These are phyloP conservation scores for Melanophora roralis DNA, from an alignment of 2,888 invertebrate species.

Conservation along the genomic window DNA sequence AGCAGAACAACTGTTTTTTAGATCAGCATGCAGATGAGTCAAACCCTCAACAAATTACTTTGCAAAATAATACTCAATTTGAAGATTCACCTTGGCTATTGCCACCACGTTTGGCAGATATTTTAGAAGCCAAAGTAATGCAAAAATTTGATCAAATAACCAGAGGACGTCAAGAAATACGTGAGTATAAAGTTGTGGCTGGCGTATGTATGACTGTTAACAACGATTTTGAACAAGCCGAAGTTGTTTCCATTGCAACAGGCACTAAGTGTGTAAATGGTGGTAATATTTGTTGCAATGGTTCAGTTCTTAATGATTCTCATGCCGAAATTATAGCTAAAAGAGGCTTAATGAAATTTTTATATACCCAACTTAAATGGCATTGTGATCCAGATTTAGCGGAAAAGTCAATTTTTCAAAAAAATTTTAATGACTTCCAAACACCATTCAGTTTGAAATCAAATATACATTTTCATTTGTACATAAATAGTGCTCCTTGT, in stretches of 20 bases:
- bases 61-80: background rate
- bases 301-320: constrained; percentile 45
- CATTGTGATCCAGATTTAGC: background rate
- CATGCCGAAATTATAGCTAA: constrained; percentile 50
- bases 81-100: constrained; percentile 1
- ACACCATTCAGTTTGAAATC: constrained; percentile 24
- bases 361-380: constrained; percentile 22
- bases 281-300: constrained; percentile 38
- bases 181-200: constrained; percentile 39
- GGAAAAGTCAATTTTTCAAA: constrained; percentile 26
- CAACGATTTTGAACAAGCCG: constrained; percentile 30
- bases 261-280: constrained; percentile 54
- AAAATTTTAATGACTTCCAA: constrained; percentile 12
- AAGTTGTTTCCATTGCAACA: constrained; percentile 41
- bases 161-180: background rate
- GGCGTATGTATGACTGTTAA: constrained; percentile 48
- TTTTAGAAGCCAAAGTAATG: constrained; percentile 35
- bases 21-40: background rate
- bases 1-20: background rate
- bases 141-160: constrained; percentile 14
- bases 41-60: background rate
- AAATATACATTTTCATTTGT: constrained; percentile 49
- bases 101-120: background rate
- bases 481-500: constrained; percentile 51
- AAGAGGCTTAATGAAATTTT: constrained; percentile 49